Conservation (phyloP, 53 echinoderm and acorn worm species). For the Hippasteria phrygiana region DNA sequence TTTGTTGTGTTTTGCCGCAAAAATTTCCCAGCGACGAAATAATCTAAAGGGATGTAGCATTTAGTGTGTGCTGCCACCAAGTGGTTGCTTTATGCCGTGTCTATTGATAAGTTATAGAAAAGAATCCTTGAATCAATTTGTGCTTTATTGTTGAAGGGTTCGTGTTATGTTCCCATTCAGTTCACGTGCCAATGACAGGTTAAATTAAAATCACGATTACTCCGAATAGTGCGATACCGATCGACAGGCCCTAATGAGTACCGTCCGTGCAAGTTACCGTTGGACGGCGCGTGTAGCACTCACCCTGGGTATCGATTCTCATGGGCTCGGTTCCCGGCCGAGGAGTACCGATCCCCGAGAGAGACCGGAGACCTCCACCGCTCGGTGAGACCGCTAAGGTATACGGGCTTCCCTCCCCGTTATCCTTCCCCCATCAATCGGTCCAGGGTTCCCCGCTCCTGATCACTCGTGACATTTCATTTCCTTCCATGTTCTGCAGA, state of each 20-base stretch:
- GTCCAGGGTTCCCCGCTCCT: neutral
- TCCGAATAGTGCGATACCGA: slow-evolving; percentile 12
- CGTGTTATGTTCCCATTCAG: no score
- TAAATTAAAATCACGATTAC: neutral
- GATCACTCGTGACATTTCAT: slow-evolving; percentile 9
- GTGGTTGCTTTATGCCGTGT: no score
- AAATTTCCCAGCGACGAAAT: no score
- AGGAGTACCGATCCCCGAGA: neutral
- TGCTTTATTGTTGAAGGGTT: no score
- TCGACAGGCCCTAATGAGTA: neutral
- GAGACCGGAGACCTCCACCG: neutral
- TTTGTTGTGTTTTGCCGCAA: no score
- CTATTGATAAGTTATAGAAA: no score
- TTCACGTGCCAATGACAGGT: neutral
- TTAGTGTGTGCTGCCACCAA: no score
- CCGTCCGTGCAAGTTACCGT: neutral
- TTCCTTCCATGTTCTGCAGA: slow-evolving; percentile 10
- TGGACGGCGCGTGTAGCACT: neutral
- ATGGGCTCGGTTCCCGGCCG: neutral
- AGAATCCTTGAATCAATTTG: no score
- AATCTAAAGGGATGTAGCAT: no score
- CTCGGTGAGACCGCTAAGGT: neutral
- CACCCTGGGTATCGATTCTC: slow-evolving; percentile 2
- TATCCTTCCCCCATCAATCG: slow-evolving; percentile 32
- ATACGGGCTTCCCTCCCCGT: neutral